Evolutionary conservation across 2,888 invertebrate genomes (phyloP).

Genomic region (Dryobotodes eremita): DNA sequence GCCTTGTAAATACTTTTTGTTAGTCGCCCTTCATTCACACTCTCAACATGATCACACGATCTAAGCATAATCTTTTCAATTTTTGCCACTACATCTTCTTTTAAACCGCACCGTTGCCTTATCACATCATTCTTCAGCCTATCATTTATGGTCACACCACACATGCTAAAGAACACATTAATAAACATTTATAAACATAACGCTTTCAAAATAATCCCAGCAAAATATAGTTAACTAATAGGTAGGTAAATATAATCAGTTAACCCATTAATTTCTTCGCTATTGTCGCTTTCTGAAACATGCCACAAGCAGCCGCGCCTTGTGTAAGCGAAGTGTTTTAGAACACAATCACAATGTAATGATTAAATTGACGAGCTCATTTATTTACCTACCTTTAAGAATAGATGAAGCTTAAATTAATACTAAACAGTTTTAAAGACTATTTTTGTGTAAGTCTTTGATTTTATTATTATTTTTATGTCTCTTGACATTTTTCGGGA

Average conservation of each 20-base stretch:
- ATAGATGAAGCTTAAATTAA: neutral
- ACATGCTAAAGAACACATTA: too few relatives aligned
- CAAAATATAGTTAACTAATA: neutral
- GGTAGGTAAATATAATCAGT: neutral
- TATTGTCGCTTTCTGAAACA: neutral
- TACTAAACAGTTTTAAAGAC: neutral
- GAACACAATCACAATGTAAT: conserved; percentile 12
- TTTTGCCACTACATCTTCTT: too few relatives aligned
- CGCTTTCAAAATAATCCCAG: neutral
- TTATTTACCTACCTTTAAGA: neutral
- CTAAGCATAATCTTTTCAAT: too few relatives aligned
- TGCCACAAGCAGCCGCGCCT: conserved; percentile 31
- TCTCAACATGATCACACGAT: too few relatives aligned
- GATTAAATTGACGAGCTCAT: neutral
- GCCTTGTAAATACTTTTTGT: too few relatives aligned
- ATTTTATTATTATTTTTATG: too few relatives aligned
- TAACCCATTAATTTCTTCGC: neutral
- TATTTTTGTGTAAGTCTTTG: too few relatives aligned
- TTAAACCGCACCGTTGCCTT: too few relatives aligned
- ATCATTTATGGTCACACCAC: too few relatives aligned
- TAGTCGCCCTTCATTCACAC: too few relatives aligned
- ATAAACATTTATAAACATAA: neutral
- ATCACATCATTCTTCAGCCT: too few relatives aligned
- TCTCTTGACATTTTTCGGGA: too few relatives aligned
- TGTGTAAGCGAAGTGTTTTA: conserved; percentile 5